A percentile compares a stretch with the other conserved stretches of the same genome.
These are phyloP conservation scores for Tetropium fuscum DNA, from an alignment of 2,888 invertebrate genomes.

Conservation along the genomic window DNA sequence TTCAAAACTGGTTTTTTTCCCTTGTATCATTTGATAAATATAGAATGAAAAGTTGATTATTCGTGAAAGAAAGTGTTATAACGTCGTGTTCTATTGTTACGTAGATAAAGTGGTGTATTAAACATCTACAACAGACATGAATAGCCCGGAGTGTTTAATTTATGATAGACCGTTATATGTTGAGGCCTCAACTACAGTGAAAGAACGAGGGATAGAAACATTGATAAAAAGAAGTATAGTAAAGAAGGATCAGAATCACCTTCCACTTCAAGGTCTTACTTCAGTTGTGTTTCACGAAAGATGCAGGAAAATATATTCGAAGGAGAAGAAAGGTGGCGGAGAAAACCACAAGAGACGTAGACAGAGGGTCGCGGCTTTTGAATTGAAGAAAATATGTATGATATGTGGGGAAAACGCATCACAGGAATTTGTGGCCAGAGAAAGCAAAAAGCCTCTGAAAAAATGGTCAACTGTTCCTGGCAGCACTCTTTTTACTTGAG, in stretches of 20 bases:
- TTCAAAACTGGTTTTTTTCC: neutral
- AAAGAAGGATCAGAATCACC: conserved; percentile 16
- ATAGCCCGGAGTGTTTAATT: conserved; percentile 14
- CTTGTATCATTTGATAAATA: conserved; percentile 17
- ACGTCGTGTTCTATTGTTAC: conserved; percentile 7
- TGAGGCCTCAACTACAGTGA: conserved; percentile 19
- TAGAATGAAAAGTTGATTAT: conserved; percentile 10
- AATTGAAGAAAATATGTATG: conserved; percentile 29
- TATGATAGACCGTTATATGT: conserved; percentile 11
- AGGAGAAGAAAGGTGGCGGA: conserved; percentile 17
- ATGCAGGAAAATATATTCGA: conserved; percentile 18
- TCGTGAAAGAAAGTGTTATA: conserved; percentile 6
- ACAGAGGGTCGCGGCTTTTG: conserved; percentile 20
- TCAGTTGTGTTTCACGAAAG: conserved; percentile 19
- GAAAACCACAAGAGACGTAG: conserved; percentile 21
- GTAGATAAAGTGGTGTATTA: conserved; percentile 17
- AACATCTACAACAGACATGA: conserved; percentile 19
- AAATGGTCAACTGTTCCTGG: neutral
- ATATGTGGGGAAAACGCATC: conserved; percentile 29
- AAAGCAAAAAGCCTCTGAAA: conserved; percentile 31
- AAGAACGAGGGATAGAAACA: conserved; percentile 22
- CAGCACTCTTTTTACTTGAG: too few species aligned
- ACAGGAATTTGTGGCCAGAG: conserved; percentile 27
- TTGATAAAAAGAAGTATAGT: conserved; percentile 20
- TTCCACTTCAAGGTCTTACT: conserved; percentile 22